Base-by-base conservation (phyloP, 2,113 vertebrate genomes). In the Phaethornis superciliosus region DNA sequence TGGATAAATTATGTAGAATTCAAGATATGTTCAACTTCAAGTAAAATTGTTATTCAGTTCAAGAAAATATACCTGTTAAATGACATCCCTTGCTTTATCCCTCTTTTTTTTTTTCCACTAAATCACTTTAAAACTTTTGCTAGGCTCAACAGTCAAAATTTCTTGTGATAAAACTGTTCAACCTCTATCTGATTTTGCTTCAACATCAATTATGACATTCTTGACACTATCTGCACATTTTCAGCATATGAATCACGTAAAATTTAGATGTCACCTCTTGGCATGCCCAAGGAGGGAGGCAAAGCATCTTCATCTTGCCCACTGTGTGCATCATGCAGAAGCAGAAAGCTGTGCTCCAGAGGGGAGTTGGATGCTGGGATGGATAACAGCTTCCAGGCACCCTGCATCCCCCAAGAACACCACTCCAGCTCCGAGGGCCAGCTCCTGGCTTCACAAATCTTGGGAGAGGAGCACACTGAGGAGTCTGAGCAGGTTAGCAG, bases 141-240 rank as follows among this genome's bases (percentile, higher is more conserved):
- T 16, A 5, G 4, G 0, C 10, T 17, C 8, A 69, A n/a, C 18
- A n/a, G 27, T n/a, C 81, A 44, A 12, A 19, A 56, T 35, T 21
- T 56, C 44, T 52, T 27, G 62, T 51, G 11, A 18, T 47, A 74
- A 74, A 77, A 27, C 58, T 40, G 14, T 7, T 80, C 0, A 0
- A 9, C 14, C 1, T 0, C 62, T 30, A 8, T 3, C 37, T 46
- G 9, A 28, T 62, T 89, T 70, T 22, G 1, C 62, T 81, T 26
- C 56, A 1, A 4, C 7, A 2, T 64, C 22, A 10, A 3, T 4
- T 27, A 24, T 13, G 59, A 10, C 2, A 1, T 15, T 3, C 19
- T 23, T 0, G 0, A 8, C 37, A 2, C 27, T 9, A 28, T 15
- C 62, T 14, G 54, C 26, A 30, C 49, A 3, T 37, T 68, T 68